Percentiles rank a stretch among this genome's conserved stretches.
Conservation (phyloP, 2,888 invertebrate species). For the Orthosia gracilis region DNA sequence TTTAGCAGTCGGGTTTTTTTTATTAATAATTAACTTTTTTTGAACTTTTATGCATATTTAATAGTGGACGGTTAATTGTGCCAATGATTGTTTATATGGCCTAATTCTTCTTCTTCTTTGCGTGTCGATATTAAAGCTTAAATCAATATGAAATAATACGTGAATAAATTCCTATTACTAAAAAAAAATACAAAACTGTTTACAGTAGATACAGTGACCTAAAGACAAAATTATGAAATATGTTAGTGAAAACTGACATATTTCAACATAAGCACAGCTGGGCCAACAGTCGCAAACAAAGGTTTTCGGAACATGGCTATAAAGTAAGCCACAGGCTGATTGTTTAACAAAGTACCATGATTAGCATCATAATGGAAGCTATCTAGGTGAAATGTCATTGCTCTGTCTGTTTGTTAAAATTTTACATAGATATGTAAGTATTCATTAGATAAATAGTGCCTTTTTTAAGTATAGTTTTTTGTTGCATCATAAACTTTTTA, state of each 20-base stretch:
- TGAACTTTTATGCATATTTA: no score
- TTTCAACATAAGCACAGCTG: conserved; percentile 60
- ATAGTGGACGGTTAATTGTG: no score
- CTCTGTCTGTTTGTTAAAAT: conserved; percentile 20
- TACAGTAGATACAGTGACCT: conserved; percentile 55
- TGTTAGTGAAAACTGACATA: conserved; percentile 59
- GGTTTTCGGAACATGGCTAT: conserved; percentile 49
- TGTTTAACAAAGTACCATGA: conserved; percentile 51
- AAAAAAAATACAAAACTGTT: conserved; percentile 29
- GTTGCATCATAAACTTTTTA: not conserved
- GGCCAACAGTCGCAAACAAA: conserved; percentile 58
- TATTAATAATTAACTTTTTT: no score
- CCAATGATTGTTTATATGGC: no score
- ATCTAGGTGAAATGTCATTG: conserved; percentile 58
- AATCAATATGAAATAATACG: not conserved
- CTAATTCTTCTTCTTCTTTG: no score
- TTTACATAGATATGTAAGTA: not conserved
- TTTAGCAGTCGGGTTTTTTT: no score
- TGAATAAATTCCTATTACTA: no score
- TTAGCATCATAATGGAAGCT: conserved; percentile 65
- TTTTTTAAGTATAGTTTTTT: not conserved
- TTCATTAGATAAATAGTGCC: not conserved
- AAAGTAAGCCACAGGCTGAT: conserved; percentile 44
- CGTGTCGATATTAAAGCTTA: no score
- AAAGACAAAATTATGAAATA: conserved; percentile 66